These are phyloP conservation scores for Crax fasciolata DNA, from an alignment of 2,797 vertebrate genomes.

Conservation along the genomic window DNA sequence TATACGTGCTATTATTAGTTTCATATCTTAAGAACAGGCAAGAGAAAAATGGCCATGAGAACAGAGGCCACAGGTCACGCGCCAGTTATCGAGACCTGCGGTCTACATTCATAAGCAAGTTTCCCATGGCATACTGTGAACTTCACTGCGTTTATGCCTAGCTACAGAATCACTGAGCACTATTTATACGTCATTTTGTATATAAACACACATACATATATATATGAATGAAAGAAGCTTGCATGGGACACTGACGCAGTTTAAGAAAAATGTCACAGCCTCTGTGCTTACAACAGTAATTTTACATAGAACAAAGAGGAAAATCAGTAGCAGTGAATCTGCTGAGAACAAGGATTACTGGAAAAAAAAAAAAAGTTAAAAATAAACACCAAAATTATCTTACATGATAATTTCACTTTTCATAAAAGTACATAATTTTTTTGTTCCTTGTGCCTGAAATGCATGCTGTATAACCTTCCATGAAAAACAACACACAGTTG, in stretches of 20 bases:
- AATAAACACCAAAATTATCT: not conserved
- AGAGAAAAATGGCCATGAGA: constrained; percentile 52
- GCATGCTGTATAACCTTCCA: not conserved
- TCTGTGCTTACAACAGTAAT: not conserved
- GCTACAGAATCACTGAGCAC: not conserved
- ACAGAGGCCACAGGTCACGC: constrained; percentile 21
- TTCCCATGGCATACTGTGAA: constrained; percentile 29
- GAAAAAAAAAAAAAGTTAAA: not conserved
- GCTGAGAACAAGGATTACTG: not conserved
- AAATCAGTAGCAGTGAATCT: not conserved
- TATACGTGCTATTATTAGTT: constrained; percentile 52
- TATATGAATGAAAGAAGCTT: not conserved
- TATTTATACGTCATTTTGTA: not conserved
- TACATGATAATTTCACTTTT: not conserved
- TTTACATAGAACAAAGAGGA: not conserved
- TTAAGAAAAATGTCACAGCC: not conserved
- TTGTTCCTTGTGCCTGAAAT: not conserved
- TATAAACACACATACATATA: not conserved
- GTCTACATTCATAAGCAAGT: not conserved
- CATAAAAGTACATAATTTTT: accelerated
- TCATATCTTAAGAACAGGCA: constrained; percentile 43
- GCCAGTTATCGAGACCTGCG: constrained; percentile 8
- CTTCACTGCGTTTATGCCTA: not conserved
- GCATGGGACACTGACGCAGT: not conserved
- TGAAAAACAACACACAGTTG: not conserved